Percentiles rank a stretch among this genome's conserved stretches.
phyloP scores from a whole-genome alignment of 2,888 invertebrate species.

The Choristoneura rosaceana region DNA sequence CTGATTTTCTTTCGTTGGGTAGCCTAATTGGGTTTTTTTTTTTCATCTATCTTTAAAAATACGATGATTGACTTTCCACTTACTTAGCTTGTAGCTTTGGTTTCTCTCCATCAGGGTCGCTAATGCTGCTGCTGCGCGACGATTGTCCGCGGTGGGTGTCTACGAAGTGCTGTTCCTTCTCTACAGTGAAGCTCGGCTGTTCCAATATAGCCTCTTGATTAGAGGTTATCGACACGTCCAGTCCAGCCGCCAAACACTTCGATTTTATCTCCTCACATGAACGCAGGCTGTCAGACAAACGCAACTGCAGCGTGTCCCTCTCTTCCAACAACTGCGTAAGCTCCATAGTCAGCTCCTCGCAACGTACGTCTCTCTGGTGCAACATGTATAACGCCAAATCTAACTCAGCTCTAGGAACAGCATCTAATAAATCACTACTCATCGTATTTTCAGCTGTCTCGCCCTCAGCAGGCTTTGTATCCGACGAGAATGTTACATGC shows the following conservation, averaged over 20 bases:
- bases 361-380: slow-evolving; percentile 94
- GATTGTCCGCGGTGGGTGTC: slow-evolving; percentile 71
- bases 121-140: slow-evolving; percentile 75
- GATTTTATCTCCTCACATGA: slow-evolving; percentile 87
- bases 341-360: slow-evolving; percentile 94
- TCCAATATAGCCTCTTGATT: slow-evolving; percentile 66
- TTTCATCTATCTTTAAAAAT: no score
- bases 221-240: slow-evolving; percentile 61
- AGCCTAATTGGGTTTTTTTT: no score
- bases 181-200: slow-evolving; percentile 62
- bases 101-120: slow-evolving; percentile 74
- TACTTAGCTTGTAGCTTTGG: slow-evolving; percentile 80
- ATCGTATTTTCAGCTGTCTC: slow-evolving; percentile 50
- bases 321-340: slow-evolving; percentile 93
- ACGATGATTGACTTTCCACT: slow-evolving; percentile 51
- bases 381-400: slow-evolving; percentile 93
- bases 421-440: slow-evolving; percentile 68
- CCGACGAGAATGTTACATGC: slow-evolving; percentile 78
- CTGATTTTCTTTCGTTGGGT: no score
- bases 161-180: slow-evolving; percentile 67
- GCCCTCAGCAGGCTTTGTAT: slow-evolving; percentile 68
- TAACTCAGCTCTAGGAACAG: slow-evolving; percentile 87
- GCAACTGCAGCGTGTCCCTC: slow-evolving; percentile 92
- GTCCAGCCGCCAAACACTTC: slow-evolving; percentile 59
- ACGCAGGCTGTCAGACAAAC: slow-evolving; percentile 92